A percentile compares a stretch with the other conserved stretches of the same genome.
These are phyloP conservation scores for Drosophila quadrilineata DNA, from an alignment of 1,140 invertebrate species.

Conservation along the genomic window DNA sequence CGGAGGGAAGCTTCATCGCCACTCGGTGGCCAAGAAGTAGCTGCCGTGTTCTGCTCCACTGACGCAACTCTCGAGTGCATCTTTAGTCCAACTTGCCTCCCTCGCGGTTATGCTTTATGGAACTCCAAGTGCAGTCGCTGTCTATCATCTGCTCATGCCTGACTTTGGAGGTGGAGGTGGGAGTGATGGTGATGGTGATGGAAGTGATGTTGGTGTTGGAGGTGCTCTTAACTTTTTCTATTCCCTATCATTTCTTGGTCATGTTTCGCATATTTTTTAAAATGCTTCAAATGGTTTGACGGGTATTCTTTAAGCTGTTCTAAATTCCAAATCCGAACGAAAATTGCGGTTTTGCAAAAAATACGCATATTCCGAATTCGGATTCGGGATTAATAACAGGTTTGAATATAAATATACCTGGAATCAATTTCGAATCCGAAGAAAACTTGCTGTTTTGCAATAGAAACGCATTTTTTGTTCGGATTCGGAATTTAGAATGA, in stretches of 20 bases:
- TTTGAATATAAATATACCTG: no score
- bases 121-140: conserved; percentile 14
- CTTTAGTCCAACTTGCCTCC: neutral
- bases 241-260: no score
- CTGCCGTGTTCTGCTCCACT: conserved; percentile 32
- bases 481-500: neutral
- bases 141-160: conserved; percentile 11
- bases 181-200: neutral
- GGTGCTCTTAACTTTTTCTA: neutral
- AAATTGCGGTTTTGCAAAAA: no score
- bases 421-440: no score
- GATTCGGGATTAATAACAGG: no score
- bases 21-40: neutral
- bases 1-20: neutral
- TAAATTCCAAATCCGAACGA: no score
- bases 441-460: no score
- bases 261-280: no score
- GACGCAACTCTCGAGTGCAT: conserved; percentile 34
- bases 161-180: no score
- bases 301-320: no score
- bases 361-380: no score
- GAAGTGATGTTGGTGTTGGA: neutral
- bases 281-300: no score
- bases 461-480: conserved; percentile 15
- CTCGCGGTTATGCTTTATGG: conserved; percentile 26